Evolutionary conservation across 2,797 vertebrate genomes (phyloP), one percentile per base, ranked within the genome.

Genomic region (Pelodytes ibericus): DNA sequence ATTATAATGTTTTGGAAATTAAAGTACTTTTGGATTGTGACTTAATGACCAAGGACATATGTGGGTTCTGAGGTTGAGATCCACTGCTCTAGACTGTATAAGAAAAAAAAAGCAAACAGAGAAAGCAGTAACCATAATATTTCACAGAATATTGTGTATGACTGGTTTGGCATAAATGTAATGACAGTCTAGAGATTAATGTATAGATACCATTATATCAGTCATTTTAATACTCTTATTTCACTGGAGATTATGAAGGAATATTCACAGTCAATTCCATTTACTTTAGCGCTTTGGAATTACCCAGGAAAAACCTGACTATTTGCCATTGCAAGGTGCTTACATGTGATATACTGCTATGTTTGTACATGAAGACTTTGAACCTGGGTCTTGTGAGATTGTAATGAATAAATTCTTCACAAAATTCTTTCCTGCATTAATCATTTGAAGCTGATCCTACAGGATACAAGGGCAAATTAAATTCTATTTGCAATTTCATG

Each of bases 401-500:
- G 79, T 72, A 84, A 85, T 76, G 85, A 87, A 84, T 85, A 86
- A 88, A 88, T 88, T 81, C 82, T 75, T 76, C 84, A 83, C 83
- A 84, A 81, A 78, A 71, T 83, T 86, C 80, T 81, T 82, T 83
- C 85, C 81, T 77, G 83, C 86, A 87, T 90, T 90, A 90, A 90
- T 90, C 84, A 88, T 88, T 85, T 87, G 84, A 87, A 88, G 89
- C 89, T 86, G 87, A 90, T 90, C 83, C 84, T 88, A 89, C 86
- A 87, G 87, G 88, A 90, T 89, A 85, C 85, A 87, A 87, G 86
- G 87, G 90, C 88, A 90, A 89, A 92, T 91, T 90, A 92, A 91
- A 90, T 91, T 91, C 86, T 83, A 87, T 90, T 92, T 91, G 89
- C 87, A 92, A 92, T 92, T 92, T 93, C 91, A 92, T 92, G 91